Evolutionary conservation across 1,140 invertebrate genomes (phyloP), one percentile per base, ranked within the genome.

Genomic region (Drosophila truncata): DNA sequence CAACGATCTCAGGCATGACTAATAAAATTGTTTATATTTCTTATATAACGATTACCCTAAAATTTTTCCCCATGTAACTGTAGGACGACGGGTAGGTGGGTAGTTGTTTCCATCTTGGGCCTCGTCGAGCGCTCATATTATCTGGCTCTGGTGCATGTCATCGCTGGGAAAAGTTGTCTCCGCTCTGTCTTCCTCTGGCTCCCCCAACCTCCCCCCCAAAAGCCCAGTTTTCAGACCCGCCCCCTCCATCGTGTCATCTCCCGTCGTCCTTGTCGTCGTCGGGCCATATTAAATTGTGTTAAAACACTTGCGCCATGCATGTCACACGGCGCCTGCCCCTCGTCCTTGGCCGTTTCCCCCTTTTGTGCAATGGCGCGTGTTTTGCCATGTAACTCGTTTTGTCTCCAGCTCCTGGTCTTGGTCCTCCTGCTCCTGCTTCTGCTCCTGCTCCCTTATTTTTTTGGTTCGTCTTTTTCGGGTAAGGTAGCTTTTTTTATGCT

Each of bases 251-350:
- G 47, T 78, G 75, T 61, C 64, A 71, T 67, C 74, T 77, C 52
- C 74, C 52, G 54, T 78, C 33, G 67, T 73, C 78, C 49, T 59
- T 74, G 59, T 81, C 71, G 79, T 76, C 66, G 81, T 79, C 77
- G 81, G 82, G 76, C 77, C 76, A 86, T 86, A 86, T 86, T 88
- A 88, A 86, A 86, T 86, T 86, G 83, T 86, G 83, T 86, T 86
- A 86, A 86, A 86, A 87, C 83, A 86, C 83, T 86, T 86, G 83
- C 76, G 83, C 83, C 79, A 80, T 86, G 70, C 78, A 85, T 85
- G 74, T 79, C 70, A 54, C 67, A 55, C 55, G 39, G 52, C 79
- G 49, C 72, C 27, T 29, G 20, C 57, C 44, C 31, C 46, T 54
- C 65, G 37, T 49, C 23, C 66, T 37, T 41, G 54, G 10, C 42